These are phyloP conservation scores for Xestia xanthographa DNA, from an alignment of 2,888 invertebrate genomes.

Conservation along the genomic window DNA sequence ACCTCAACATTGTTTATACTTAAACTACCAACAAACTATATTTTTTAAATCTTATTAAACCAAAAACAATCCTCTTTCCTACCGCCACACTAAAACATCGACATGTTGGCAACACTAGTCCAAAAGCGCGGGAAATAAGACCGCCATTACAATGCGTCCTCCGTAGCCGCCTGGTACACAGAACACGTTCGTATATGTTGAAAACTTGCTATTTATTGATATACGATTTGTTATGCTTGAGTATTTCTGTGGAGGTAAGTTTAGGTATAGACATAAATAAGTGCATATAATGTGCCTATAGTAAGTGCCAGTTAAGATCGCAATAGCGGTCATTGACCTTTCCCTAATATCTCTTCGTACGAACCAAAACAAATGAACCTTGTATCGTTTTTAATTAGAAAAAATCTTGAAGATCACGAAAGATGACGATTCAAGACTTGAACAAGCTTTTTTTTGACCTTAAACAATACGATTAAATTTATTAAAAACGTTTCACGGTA, in stretches of 20 bases:
- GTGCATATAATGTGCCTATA: not conserved
- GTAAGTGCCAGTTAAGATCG: not conserved
- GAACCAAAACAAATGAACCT: too few species aligned
- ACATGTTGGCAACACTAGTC: constrained; percentile 58
- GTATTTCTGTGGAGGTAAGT: constrained; percentile 24
- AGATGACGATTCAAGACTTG: too few species aligned
- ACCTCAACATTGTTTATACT: too few species aligned
- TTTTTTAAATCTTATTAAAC: not conserved
- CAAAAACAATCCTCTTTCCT: constrained; percentile 2
- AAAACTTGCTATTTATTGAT: constrained; percentile 76
- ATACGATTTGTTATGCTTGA: constrained; percentile 67
- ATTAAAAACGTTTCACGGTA: too few species aligned
- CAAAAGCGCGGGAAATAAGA: constrained; percentile 77
- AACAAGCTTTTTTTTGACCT: too few species aligned
- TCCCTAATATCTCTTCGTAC: too few species aligned
- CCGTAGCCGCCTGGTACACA: constrained; percentile 65
- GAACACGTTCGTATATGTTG: constrained; percentile 68
- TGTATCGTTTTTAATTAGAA: too few species aligned
- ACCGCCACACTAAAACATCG: constrained; percentile 52
- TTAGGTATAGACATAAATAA: not conserved
- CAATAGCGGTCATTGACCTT: too few species aligned
- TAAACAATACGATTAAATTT: too few species aligned
- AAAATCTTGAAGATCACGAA: too few species aligned
- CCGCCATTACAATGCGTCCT: constrained; percentile 84
- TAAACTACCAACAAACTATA: too few species aligned